These are phyloP conservation scores for Calameuta pallipes DNA, from an alignment of 2,888 invertebrate genomes.

Conservation along the genomic window DNA sequence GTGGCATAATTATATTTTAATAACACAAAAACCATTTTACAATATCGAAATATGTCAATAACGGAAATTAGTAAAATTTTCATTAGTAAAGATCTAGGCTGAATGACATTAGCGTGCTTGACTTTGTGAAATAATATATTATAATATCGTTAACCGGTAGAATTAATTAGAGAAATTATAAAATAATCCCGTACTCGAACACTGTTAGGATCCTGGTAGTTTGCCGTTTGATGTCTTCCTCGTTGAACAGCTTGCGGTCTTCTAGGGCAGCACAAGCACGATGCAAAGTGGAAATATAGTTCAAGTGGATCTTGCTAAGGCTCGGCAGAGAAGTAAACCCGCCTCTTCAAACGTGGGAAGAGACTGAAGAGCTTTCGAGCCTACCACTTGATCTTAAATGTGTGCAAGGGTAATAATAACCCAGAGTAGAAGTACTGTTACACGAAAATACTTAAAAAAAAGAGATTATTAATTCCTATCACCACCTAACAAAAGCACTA, in stretches of 20 bases:
- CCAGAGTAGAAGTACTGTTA: not conserved
- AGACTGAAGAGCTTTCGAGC: not conserved
- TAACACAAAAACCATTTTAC: not conserved
- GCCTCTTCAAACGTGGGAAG: not conserved
- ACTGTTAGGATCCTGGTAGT: not conserved
- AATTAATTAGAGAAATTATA: not conserved
- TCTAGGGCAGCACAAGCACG: constrained; percentile 28
- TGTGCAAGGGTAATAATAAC: not conserved
- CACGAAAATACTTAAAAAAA: not conserved
- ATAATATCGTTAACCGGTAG: not conserved
- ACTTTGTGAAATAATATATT: too few relatives aligned
- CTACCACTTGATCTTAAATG: not conserved
- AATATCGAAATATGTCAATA: not conserved
- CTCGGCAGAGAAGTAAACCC: not conserved
- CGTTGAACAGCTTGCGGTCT: not conserved
- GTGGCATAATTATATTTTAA: not conserved
- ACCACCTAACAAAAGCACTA: not conserved
- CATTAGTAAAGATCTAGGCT: not conserved
- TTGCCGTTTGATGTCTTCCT: not conserved
- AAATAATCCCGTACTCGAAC: not conserved
- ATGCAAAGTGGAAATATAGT: constrained; percentile 45
- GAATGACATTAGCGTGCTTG: not conserved
- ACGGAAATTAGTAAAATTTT: not conserved
- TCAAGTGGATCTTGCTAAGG: constrained; percentile 36
- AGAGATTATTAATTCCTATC: not conserved